Conservation (phyloP, 2,888 invertebrate genomes). For the Thereva nobilitata region DNA sequence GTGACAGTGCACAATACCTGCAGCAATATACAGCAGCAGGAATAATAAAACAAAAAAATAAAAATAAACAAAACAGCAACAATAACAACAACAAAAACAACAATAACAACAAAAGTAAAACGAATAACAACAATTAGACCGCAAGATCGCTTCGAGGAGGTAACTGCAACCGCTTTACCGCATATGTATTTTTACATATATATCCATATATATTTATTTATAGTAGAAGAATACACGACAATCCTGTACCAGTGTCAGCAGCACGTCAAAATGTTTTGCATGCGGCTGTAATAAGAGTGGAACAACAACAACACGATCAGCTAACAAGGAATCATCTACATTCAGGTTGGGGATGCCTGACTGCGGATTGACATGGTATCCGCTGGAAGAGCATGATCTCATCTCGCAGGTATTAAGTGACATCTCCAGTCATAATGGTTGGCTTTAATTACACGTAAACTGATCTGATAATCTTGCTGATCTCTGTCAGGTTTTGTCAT, state of each 20-base stretch:
- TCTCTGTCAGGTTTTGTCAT: constrained; percentile 9
- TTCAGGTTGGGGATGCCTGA: not conserved
- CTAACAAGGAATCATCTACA: not conserved
- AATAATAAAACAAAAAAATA: too few species aligned
- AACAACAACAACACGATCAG: not conserved
- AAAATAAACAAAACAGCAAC: too few species aligned
- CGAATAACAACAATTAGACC: constrained; percentile 9
- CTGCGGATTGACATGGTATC: constrained; percentile 14
- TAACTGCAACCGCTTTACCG: constrained; percentile 1
- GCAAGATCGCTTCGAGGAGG: constrained; percentile 11
- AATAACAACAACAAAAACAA: too few species aligned
- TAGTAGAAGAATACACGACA: constrained; percentile 23
- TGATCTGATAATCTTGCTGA: not conserved
- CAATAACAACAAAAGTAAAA: not conserved
- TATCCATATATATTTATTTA: not conserved
- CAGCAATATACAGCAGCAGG: not conserved
- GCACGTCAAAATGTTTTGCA: constrained; percentile 36
- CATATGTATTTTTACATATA: not conserved
- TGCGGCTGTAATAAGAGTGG: constrained; percentile 27
- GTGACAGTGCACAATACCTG: constrained; percentile 18
- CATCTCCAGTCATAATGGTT: constrained; percentile 29
- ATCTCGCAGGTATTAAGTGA: constrained; percentile 26
- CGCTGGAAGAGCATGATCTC: constrained; percentile 21
- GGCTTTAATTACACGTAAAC: constrained; percentile 31
- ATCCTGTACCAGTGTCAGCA: constrained; percentile 30